Evolutionary conservation across 2,888 invertebrate genomes (phyloP).

Genomic region (Malthinus seriepunctatus): DNA sequence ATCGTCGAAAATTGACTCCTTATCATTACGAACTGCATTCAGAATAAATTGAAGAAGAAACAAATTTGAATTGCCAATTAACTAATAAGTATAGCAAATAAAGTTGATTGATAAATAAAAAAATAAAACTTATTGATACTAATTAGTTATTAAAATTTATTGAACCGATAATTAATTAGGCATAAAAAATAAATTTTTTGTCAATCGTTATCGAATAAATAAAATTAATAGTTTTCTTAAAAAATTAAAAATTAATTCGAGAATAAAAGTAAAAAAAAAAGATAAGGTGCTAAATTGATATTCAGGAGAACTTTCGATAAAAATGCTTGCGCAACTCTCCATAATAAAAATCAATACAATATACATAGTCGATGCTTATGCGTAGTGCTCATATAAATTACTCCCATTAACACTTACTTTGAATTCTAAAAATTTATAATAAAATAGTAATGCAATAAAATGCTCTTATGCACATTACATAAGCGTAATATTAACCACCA

Average conservation of each 20-base stretch:
- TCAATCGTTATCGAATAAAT: too few relatives aligned
- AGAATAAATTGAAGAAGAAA: too few relatives aligned
- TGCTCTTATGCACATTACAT: neutral
- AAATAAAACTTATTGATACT: too few relatives aligned
- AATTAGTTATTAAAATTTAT: too few relatives aligned
- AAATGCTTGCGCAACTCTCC: slow-evolving; percentile 24
- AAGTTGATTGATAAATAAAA: too few relatives aligned
- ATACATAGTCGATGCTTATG: slow-evolving; percentile 13
- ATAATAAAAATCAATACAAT: slow-evolving; percentile 26
- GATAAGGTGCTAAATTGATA: slow-evolving; percentile 21
- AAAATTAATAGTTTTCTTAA: too few relatives aligned
- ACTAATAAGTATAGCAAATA: too few relatives aligned
- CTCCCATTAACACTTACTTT: neutral
- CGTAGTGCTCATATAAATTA: slow-evolving; percentile 14
- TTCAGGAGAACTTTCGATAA: slow-evolving; percentile 19
- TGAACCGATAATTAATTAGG: too few relatives aligned
- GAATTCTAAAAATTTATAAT: neutral
- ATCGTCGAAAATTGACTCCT: too few relatives aligned
- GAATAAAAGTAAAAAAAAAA: slow-evolving; percentile 8
- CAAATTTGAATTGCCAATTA: too few relatives aligned
- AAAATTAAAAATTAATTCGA: neutral
- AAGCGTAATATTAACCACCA: slow-evolving; percentile 6
- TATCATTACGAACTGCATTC: too few relatives aligned
- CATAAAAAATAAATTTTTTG: too few relatives aligned
- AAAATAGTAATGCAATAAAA: neutral